Conservation (phyloP, 2,888 invertebrate species). For the Drosophila siamana region DNA sequence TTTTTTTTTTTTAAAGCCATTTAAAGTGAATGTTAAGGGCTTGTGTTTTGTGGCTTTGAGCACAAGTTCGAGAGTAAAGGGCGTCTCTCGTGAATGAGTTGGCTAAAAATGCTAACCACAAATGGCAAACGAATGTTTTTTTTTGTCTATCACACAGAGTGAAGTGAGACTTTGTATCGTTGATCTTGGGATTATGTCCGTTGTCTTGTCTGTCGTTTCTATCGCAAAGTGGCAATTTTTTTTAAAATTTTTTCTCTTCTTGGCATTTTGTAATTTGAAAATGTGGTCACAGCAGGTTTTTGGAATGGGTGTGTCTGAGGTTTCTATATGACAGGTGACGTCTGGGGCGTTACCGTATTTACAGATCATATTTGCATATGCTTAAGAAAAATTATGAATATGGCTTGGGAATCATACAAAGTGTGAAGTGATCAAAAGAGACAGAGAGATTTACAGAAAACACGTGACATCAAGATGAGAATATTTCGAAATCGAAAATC, state of each 20-base stretch:
- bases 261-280: constrained; percentile 53
- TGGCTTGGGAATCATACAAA: not conserved
- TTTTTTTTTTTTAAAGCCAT: constrained; percentile 57
- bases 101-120: constrained; percentile 38
- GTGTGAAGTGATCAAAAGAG: constrained; percentile 10
- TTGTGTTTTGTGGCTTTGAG: constrained; percentile 52
- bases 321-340: constrained; percentile 52
- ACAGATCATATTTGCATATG: constrained; percentile 43
- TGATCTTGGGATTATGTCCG: constrained; percentile 23
- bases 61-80: constrained; percentile 36
- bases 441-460: not conserved
- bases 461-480: not conserved
- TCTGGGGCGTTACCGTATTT: constrained; percentile 30
- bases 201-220: not conserved
- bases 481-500: not conserved
- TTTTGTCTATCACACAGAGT: constrained; percentile 1
- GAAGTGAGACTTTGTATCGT: constrained; percentile 20
- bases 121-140: constrained; percentile 16
- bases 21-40: constrained; percentile 78
- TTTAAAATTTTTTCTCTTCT: constrained; percentile 8
- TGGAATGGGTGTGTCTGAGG: constrained; percentile 47
- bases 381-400: constrained; percentile 16
- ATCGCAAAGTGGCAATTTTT: constrained; percentile 6
- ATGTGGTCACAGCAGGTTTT: constrained; percentile 48
- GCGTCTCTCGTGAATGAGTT: constrained; percentile 41